Percentiles rank a stretch among this genome's conserved stretches.
phyloP scores from a whole-genome alignment of 2,113 vertebrate species.

The Porphyrio hochstetteri region DNA sequence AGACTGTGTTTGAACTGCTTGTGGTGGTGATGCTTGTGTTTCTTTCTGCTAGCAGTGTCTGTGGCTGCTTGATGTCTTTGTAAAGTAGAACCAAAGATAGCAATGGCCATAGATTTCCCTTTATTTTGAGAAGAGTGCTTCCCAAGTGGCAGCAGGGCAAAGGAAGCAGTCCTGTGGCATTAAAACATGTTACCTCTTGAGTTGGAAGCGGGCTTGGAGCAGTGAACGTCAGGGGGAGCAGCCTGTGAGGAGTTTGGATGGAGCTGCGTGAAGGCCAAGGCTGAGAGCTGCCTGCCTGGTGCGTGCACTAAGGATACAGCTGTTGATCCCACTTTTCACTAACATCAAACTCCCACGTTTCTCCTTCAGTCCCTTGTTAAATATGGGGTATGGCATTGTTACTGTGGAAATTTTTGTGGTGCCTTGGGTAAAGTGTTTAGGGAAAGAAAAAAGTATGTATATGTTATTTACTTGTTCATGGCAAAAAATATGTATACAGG shows the following conservation, averaged over 20 bases:
- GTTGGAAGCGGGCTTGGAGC: neutral
- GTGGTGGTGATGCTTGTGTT: fast-evolving
- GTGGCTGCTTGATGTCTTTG: neutral
- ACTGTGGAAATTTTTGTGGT: neutral
- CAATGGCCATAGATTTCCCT: neutral
- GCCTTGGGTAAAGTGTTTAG: neutral
- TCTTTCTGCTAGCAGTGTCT: neutral
- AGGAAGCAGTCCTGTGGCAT: fast-evolving
- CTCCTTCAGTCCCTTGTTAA: neutral
- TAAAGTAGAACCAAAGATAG: neutral
- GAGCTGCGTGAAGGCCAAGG: neutral
- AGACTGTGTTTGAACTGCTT: neutral
- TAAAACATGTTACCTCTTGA: neutral
- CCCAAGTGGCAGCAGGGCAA: neutral
- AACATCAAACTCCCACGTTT: neutral
- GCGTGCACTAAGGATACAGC: neutral
- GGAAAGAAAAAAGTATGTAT: neutral
- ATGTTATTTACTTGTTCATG: neutral
- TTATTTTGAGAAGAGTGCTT: neutral
- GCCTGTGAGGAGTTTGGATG: neutral
- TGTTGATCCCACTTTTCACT: neutral
- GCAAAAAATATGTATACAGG: fast-evolving
- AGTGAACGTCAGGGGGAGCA: neutral
- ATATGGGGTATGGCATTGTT: neutral
- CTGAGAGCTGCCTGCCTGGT: neutral